These are phyloP conservation scores for Limenitis camilla DNA, from an alignment of 2,888 invertebrate genomes.

Conservation along the genomic window DNA sequence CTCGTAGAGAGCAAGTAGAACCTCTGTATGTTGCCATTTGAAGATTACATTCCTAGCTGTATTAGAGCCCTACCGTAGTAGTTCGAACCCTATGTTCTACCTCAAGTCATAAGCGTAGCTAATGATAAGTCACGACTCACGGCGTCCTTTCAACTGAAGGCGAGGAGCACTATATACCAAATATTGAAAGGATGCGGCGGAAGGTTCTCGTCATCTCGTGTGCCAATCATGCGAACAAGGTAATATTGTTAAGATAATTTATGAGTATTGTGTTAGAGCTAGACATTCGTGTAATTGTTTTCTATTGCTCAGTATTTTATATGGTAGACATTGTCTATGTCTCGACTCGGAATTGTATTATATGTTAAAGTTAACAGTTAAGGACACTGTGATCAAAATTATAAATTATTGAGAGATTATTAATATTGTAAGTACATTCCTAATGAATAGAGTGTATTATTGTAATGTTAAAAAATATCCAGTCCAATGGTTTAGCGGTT, in stretches of 20 bases:
- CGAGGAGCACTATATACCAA: conserved; percentile 50
- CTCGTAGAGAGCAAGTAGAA: conserved; percentile 52
- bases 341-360: conserved; percentile 68
- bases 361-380: conserved; percentile 72
- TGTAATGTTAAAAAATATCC: conserved; percentile 57
- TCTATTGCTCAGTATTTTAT: conserved; percentile 74
- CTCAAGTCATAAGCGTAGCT: conserved; percentile 59
- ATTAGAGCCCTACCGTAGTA: conserved; percentile 52
- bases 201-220: conserved; percentile 37
- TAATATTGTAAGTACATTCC: conserved; percentile 72
- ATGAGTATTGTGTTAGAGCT: conserved; percentile 62
- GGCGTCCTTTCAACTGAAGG: conserved; percentile 43
- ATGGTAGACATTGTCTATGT: conserved; percentile 50
- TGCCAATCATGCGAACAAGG: conserved; percentile 69
- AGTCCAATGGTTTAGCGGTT: conserved; percentile 43
- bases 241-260: conserved; percentile 66
- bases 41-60: conserved; percentile 69
- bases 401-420: conserved; percentile 75
- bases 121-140: conserved; percentile 65
- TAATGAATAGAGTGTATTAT: conserved; percentile 66
- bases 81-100: conserved; percentile 68
- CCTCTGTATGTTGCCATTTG: conserved; percentile 67
- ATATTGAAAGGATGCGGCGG: conserved; percentile 58
- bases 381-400: conserved; percentile 74
- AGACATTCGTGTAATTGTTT: conserved; percentile 65